Evolutionary conservation across 2,113 vertebrate genomes (phyloP).

Genomic region (Lota lota): DNA sequence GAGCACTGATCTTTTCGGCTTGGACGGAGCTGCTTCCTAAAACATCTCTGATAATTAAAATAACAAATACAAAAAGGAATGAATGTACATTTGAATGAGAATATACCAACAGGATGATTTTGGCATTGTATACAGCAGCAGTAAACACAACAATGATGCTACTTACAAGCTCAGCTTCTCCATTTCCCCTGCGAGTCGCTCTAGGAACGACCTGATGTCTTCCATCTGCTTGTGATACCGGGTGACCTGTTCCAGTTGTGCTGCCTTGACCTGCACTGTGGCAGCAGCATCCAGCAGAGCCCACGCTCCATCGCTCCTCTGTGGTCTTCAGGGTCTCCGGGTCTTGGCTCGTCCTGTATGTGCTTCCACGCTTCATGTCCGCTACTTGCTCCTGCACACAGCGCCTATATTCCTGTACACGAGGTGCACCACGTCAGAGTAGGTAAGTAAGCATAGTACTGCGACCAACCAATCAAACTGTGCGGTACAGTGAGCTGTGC

Average conservation of each 20-base stretch:
- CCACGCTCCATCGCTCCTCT: constrained; percentile 58
- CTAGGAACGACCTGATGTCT: constrained; percentile 64
- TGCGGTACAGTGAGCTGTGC: background rate
- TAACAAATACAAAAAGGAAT: no score
- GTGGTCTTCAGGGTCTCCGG: constrained; percentile 15
- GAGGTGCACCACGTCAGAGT: no score
- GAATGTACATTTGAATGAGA: background rate
- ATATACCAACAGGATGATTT: background rate
- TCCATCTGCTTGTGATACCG: constrained; percentile 75
- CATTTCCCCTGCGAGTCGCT: constrained; percentile 70
- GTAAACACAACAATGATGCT: background rate
- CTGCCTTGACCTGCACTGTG: constrained; percentile 77
- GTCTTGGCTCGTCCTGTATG: background rate
- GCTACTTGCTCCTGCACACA: constrained; percentile 54
- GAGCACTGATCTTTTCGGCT: constrained; percentile 73
- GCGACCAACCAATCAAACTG: background rate
- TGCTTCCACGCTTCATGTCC: constrained; percentile 17
- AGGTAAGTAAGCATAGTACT: background rate
- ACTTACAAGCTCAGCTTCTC: constrained; percentile 84
- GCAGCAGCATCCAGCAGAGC: constrained; percentile 74
- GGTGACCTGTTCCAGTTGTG: constrained; percentile 73
- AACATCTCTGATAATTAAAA: constrained; percentile 59
- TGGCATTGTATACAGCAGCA: background rate
- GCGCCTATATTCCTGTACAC: constrained; percentile 43
- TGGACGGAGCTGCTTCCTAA: constrained; percentile 71